Conservation (phyloP, 2,113 vertebrate genomes). For the Lathamus discolor region DNA sequence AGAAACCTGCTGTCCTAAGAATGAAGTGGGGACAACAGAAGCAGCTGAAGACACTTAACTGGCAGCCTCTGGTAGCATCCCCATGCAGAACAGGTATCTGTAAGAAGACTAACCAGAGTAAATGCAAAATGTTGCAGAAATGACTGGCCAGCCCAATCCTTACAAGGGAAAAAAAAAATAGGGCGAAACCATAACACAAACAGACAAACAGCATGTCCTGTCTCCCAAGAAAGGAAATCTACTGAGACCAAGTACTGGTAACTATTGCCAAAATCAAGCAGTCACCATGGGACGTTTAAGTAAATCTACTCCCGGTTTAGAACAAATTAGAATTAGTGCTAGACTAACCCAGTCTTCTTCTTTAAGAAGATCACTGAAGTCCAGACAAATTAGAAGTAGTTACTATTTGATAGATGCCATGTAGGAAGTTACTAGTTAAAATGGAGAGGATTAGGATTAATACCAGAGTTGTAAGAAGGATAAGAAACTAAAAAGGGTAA, state of each 20-base stretch:
- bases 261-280: neutral
- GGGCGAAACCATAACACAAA: neutral
- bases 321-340: slow-evolving; percentile 53
- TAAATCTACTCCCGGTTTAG: slow-evolving; percentile 45
- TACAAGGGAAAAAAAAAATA: neutral
- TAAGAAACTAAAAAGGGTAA: slow-evolving; percentile 35
- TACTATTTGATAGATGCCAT: slow-evolving; percentile 18
- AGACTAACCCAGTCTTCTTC: slow-evolving; percentile 53
- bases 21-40: neutral
- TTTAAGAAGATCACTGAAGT: slow-evolving; percentile 60
- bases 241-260: neutral
- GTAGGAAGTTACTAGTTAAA: slow-evolving; percentile 45
- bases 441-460: slow-evolving; percentile 46
- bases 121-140: neutral
- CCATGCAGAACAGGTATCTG: neutral
- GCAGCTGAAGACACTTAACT: neutral
- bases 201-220: neutral
- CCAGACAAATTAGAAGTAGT: slow-evolving; percentile 42
- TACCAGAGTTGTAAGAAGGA: neutral
- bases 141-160: neutral
- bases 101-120: neutral
- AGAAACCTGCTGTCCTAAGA: neutral
- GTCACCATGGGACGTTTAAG: neutral
- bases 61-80: neutral
- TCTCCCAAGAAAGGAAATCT: neutral